These are phyloP conservation scores for Pyxicephalus adspersus DNA, from an alignment of 2,113 vertebrate species.

Conservation along the genomic window DNA sequence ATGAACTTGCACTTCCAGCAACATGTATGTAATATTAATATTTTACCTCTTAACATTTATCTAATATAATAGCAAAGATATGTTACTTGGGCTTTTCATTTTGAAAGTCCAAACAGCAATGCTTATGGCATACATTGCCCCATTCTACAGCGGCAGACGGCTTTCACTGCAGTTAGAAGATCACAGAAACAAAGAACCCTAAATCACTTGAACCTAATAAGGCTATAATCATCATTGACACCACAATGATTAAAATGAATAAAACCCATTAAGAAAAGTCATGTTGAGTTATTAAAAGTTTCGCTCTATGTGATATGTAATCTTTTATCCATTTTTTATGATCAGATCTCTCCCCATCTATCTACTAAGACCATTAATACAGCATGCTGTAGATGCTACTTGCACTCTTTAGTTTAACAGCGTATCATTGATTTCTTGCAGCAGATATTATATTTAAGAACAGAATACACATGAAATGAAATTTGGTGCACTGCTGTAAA, in stretches of 20 bases:
- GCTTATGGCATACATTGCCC: constrained; percentile 66
- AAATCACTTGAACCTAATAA: constrained; percentile 94
- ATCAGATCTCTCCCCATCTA: constrained; percentile 91
- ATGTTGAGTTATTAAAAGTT: constrained; percentile 96
- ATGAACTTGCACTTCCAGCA: too few species aligned
- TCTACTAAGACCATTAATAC: constrained; percentile 87
- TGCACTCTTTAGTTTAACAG: constrained; percentile 87
- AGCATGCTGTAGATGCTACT: constrained; percentile 84
- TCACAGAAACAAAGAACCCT: constrained; percentile 80
- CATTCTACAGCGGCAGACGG: constrained; percentile 72
- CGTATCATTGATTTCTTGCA: constrained; percentile 85
- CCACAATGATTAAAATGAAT: constrained; percentile 99
- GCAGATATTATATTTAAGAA: constrained; percentile 84
- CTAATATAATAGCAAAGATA: too few species aligned
- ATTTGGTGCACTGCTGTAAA: constrained; percentile 75
- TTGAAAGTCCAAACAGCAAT: constrained; percentile 75
- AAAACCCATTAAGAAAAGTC: constrained; percentile 98
- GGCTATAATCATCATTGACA: constrained; percentile 99
- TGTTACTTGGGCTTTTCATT: neutral
- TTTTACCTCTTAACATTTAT: too few species aligned
- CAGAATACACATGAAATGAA: constrained; percentile 79
- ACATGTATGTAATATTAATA: neutral
- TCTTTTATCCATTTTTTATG: constrained; percentile 95
- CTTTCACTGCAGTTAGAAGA: constrained; percentile 76
- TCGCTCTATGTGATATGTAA: constrained; percentile 81